Evolutionary conservation across 1,140 invertebrate species (phyloP).

Genomic region (Sitophilus oryzae): DNA sequence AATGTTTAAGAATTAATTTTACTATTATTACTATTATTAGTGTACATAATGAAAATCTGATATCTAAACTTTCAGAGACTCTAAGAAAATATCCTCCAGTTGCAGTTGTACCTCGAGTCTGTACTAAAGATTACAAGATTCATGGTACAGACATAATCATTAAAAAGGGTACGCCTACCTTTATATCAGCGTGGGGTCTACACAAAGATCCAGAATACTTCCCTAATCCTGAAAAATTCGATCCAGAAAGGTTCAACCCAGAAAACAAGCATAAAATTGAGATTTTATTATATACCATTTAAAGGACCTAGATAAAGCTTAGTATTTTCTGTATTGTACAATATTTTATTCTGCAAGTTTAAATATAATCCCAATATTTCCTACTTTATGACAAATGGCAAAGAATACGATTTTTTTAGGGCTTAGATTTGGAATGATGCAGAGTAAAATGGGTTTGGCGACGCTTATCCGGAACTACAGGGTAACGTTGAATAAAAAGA

Average conservation of each 20-base stretch:
- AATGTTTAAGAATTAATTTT: no score
- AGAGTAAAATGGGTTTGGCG: slow-evolving; percentile 7
- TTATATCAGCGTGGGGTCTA: slow-evolving; percentile 39
- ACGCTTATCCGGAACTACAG: slow-evolving; percentile 7
- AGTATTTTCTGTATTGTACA: slow-evolving; percentile 36
- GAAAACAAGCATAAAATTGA: slow-evolving; percentile 30
- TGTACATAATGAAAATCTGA: no score
- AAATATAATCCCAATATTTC: not conserved
- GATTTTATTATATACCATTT: slow-evolving; percentile 48
- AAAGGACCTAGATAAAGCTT: slow-evolving; percentile 55
- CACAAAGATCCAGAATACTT: no score
- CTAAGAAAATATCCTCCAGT: no score
- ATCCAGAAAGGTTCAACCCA: slow-evolving; percentile 48
- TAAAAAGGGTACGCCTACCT: slow-evolving; percentile 40
- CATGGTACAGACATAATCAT: slow-evolving; percentile 42
- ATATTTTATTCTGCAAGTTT: not conserved
- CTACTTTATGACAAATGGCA: not conserved
- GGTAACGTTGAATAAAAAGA: slow-evolving; percentile 5
- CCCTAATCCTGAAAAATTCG: slow-evolving; percentile 44
- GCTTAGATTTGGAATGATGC: slow-evolving; percentile 5
- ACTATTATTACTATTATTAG: no score
- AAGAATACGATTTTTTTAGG: no score
- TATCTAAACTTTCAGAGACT: slow-evolving; percentile 47
- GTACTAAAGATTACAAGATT: slow-evolving; percentile 44
- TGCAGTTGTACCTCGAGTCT: slow-evolving; percentile 39